These are phyloP conservation scores for Stegana nigrithorax DNA, from an alignment of 2,888 invertebrate species.

Conservation along the genomic window DNA sequence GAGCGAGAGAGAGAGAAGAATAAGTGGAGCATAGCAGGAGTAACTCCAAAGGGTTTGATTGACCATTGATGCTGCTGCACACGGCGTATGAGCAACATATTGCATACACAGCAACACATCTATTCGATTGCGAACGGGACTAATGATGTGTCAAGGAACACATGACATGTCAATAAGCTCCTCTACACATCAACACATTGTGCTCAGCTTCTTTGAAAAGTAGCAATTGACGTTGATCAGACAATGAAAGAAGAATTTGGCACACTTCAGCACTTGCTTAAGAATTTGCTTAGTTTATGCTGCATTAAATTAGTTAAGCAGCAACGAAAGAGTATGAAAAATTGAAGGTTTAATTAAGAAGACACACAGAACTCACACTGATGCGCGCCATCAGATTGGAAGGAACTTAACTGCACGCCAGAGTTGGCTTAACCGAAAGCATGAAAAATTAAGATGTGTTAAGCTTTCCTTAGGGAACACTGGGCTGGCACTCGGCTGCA, in stretches of 20 bases:
- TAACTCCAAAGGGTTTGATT: constrained; percentile 46
- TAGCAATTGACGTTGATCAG: not conserved
- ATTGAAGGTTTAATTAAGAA: no score
- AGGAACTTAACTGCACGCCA: no score
- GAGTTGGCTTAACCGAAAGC: constrained; percentile 23
- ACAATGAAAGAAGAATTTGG: not conserved
- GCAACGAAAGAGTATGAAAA: no score
- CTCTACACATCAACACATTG: not conserved
- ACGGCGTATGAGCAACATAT: constrained; percentile 40
- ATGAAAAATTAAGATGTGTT: constrained; percentile 53
- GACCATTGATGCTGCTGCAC: constrained; percentile 52
- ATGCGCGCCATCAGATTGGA: no score
- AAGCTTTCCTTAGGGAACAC: constrained; percentile 42
- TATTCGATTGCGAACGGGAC: no score
- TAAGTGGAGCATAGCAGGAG: constrained; percentile 26
- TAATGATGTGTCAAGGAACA: constrained; percentile 15
- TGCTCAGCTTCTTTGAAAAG: no score
- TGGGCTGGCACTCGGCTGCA: not conserved
- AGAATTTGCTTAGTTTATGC: constrained; percentile 35
- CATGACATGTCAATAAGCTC: not conserved
- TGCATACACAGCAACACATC: not conserved
- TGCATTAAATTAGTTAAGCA: no score
- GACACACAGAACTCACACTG: no score
- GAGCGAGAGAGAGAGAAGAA: not conserved
- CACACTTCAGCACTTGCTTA: not conserved